Conservation (phyloP, 2,113 vertebrate species). For the Bombycilla garrulus region DNA sequence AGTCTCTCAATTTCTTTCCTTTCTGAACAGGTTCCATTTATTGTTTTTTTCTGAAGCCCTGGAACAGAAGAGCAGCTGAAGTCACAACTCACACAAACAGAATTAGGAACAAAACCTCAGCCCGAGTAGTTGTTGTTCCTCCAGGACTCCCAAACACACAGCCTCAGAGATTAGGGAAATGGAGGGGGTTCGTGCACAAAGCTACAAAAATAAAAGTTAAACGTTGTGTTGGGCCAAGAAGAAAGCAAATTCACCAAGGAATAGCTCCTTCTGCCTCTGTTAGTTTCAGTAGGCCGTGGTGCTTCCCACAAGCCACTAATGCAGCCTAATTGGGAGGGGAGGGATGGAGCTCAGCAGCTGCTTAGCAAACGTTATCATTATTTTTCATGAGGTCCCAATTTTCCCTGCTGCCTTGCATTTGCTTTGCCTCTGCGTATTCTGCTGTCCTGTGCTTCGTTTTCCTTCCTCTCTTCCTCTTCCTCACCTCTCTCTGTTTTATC, state of each 20-base stretch:
- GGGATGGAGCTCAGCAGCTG: not conserved
- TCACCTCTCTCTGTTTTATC: not conserved
- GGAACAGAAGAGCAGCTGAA: not conserved
- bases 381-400: not conserved
- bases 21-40: conserved; percentile 34
- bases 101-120: not conserved
- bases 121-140: accelerated
- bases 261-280: not conserved
- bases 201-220: not conserved
- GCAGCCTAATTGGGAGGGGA: not conserved
- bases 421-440: not conserved
- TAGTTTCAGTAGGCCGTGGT: not conserved
- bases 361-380: not conserved
- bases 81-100: not conserved
- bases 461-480: not conserved
- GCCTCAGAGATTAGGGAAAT: not conserved
- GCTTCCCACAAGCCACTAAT: not conserved
- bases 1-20: conserved; percentile 50
- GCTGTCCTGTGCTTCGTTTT: not conserved
- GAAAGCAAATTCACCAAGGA: not conserved
- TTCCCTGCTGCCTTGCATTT: not conserved
- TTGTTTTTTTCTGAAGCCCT: not conserved
- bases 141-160: not conserved
- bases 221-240: not conserved
- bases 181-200: not conserved